A percentile compares a stretch with the other conserved stretches of the same genome.
These are phyloP conservation scores for Zaprionus ornatus DNA, from an alignment of 1,140 invertebrate genomes.

Conservation along the genomic window DNA sequence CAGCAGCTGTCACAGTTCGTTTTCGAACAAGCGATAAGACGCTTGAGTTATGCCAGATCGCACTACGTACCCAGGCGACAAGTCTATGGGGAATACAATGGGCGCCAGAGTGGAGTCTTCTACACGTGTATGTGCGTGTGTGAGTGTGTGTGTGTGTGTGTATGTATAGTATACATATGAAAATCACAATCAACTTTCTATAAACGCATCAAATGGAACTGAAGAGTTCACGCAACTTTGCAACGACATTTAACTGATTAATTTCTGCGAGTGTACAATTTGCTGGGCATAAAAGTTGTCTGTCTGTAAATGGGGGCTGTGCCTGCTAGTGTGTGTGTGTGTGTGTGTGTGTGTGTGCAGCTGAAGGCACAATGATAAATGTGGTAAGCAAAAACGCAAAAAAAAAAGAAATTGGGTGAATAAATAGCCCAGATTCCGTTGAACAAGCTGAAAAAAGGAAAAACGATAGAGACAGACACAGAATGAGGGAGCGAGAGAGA, in stretches of 20 bases:
- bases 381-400: slow-evolving; percentile 57
- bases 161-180: not conserved
- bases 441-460: slow-evolving; percentile 65
- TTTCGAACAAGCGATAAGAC: slow-evolving; percentile 25
- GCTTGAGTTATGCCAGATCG: slow-evolving; percentile 29
- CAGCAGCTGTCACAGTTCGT: slow-evolving; percentile 28
- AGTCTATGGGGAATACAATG: slow-evolving; percentile 31
- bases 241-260: slow-evolving; percentile 32
- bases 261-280: slow-evolving; percentile 67
- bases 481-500: slow-evolving; percentile 36
- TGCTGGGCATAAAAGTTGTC: slow-evolving; percentile 66
- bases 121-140: too few relatives aligned
- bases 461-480: slow-evolving; percentile 26
- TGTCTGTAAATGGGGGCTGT: slow-evolving; percentile 34
- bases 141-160: not conserved
- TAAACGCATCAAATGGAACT: not conserved
- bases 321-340: slow-evolving; percentile 23
- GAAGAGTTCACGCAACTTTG: not conserved
- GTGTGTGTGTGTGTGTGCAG: slow-evolving; percentile 52
- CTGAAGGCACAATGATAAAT: slow-evolving; percentile 83
- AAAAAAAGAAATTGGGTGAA: slow-evolving; percentile 82
- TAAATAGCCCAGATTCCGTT: slow-evolving; percentile 83
- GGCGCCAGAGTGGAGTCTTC: not conserved
- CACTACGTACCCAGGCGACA: not conserved
- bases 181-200: not conserved